A percentile compares a stretch with the other conserved stretches of the same genome.
Conservation (phyloP, 1,140 invertebrate species). For the Pararge aegeria region DNA sequence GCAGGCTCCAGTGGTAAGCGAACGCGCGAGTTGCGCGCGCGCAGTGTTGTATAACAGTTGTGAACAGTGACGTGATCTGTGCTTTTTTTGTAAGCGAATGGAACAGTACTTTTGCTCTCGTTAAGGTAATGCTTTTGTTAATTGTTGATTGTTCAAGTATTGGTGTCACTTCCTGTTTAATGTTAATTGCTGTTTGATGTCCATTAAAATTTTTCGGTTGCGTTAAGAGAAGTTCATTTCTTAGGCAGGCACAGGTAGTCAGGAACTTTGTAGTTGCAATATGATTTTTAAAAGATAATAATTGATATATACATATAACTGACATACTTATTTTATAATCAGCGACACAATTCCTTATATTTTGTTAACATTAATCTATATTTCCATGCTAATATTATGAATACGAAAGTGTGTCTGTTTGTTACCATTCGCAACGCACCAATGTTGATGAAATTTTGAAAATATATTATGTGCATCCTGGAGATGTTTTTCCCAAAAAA, state of each 20-base stretch:
- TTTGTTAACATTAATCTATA: no score
- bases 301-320: no score
- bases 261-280: no score
- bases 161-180: neutral
- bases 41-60: constrained; percentile 25
- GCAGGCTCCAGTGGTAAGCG: constrained; percentile 10
- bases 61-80: constrained; percentile 19
- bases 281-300: no score
- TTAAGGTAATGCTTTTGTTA: constrained; percentile 17
- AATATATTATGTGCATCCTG: no score
- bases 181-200: neutral
- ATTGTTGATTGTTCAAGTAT: neutral
- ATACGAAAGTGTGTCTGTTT: no score
- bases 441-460: no score
- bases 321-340: no score
- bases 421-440: no score
- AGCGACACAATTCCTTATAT: no score
- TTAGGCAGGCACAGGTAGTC: neutral
- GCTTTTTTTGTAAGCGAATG: constrained; percentile 15
- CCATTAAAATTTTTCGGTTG: neutral
- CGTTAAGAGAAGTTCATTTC: neutral
- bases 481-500: no score
- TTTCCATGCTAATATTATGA: no score
- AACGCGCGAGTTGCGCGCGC: constrained; percentile 19
- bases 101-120: constrained; percentile 3